Conservation (phyloP, 2,797 vertebrate species). For the Dendrocincla tyrannina region DNA sequence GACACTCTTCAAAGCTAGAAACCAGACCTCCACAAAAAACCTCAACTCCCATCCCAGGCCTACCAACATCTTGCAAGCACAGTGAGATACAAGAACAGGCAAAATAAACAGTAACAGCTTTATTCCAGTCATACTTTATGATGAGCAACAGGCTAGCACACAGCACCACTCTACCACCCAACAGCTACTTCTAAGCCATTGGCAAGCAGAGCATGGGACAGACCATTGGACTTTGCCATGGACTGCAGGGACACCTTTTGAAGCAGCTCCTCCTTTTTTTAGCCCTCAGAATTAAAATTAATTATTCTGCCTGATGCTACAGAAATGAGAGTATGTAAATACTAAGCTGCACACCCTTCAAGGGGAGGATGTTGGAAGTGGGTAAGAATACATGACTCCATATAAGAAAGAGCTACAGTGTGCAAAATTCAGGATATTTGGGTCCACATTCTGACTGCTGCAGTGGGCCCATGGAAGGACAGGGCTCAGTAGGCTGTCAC, state of each 20-base stretch:
- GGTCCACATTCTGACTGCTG: not conserved
- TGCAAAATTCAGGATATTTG: not conserved
- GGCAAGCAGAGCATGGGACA: not conserved
- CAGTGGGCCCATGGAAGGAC: not conserved
- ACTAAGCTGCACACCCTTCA: not conserved
- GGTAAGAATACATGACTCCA: not conserved
- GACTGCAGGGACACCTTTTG: not conserved
- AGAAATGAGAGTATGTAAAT: not conserved
- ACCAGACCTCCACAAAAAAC: not conserved
- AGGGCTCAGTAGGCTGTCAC: accelerated
- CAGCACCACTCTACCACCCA: not conserved
- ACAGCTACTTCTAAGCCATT: not conserved
- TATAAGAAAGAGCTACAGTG: not conserved
- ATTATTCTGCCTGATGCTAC: too few relatives aligned
- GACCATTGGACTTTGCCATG: accelerated
- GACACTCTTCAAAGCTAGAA: not conserved
- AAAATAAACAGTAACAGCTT: not conserved
- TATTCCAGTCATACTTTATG: not conserved
- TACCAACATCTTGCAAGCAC: not conserved
- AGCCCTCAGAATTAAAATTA: not conserved
- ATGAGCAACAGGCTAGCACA: not conserved
- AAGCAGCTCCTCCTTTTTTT: not conserved
- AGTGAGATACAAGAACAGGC: accelerated
- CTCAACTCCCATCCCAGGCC: not conserved
- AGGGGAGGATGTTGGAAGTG: not conserved